A percentile compares a stretch with the other conserved stretches of the same genome.
These are phyloP conservation scores for Sialia sialis DNA, from an alignment of 2,113 vertebrate species.

Conservation along the genomic window DNA sequence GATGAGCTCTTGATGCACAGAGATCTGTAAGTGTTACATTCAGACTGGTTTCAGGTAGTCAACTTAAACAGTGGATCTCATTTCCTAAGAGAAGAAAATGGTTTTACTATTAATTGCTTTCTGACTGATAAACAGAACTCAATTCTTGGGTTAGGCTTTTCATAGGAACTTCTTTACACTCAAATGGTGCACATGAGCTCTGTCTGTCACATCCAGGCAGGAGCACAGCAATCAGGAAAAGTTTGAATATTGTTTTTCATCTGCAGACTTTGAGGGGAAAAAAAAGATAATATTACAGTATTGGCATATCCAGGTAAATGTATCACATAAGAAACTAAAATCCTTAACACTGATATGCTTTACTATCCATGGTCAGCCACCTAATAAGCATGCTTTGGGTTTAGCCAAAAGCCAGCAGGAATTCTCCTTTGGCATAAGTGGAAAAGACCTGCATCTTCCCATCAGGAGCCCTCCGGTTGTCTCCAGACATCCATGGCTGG, in stretches of 20 bases:
- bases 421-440: fast-evolving
- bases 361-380: not conserved
- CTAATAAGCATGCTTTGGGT: not conserved
- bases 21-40: not conserved
- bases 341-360: not conserved
- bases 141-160: not conserved
- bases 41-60: not conserved
- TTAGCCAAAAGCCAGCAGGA: not conserved
- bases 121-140: not conserved
- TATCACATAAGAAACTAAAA: not conserved
- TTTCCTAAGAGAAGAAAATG: not conserved
- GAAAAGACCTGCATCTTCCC: not conserved
- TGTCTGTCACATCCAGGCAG: not conserved
- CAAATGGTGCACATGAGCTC: not conserved
- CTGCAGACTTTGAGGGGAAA: not conserved
- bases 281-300: not conserved
- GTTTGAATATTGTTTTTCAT: not conserved
- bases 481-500: not conserved
- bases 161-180: not conserved
- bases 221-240: not conserved
- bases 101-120: not conserved
- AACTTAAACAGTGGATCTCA: not conserved
- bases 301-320: not conserved
- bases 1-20: not conserved
- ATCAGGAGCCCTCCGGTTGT: not conserved